These are phyloP conservation scores for Spizaetus ornatus DNA, from an alignment of 2,113 vertebrate genomes.

Conservation along the genomic window DNA sequence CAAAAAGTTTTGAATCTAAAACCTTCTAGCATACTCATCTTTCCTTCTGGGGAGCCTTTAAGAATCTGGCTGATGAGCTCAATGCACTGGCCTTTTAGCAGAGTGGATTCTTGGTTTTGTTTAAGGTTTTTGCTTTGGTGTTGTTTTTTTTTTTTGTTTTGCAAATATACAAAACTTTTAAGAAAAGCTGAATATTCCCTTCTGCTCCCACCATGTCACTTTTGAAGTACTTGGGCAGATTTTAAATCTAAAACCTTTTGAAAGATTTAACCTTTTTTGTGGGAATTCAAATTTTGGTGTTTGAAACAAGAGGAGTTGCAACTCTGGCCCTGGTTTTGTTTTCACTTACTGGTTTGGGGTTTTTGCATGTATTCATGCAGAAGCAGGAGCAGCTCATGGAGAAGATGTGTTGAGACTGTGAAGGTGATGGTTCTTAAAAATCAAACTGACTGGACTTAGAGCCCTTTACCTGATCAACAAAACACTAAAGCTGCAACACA, in stretches of 20 bases:
- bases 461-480: background rate
- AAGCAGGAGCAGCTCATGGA: background rate
- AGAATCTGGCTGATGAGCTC: background rate
- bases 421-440: background rate
- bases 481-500: background rate
- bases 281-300: background rate
- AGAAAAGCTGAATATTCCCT: background rate
- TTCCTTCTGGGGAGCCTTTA: background rate
- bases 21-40: accelerated
- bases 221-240: background rate
- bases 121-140: background rate
- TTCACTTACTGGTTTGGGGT: background rate
- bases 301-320: background rate
- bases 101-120: background rate
- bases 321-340: background rate
- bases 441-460: background rate
- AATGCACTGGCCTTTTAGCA: background rate
- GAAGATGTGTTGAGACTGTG: background rate
- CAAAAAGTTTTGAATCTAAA: background rate
- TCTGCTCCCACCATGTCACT: background rate
- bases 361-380: background rate
- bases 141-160: background rate
- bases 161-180: background rate
- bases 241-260: background rate
- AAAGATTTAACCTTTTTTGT: background rate